Conservation (phyloP, 2,888 invertebrate species). For the Drosophila rellima region DNA sequence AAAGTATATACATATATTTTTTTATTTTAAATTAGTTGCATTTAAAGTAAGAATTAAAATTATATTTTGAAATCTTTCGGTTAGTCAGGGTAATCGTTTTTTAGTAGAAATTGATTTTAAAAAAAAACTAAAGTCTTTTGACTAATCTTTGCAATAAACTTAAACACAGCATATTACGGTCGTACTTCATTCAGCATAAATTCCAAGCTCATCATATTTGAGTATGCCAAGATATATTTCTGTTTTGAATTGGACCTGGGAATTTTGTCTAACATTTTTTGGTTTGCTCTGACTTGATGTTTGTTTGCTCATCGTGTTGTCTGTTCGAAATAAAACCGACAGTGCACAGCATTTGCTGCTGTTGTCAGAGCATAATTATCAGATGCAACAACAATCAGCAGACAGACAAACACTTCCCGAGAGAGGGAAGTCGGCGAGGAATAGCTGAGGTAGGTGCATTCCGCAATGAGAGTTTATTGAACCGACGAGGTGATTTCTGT, state of each 20-base stretch:
- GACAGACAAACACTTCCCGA: conserved; percentile 36
- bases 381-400: conserved; percentile 55
- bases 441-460: conserved; percentile 17
- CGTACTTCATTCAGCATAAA: background rate
- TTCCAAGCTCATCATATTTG: conserved; percentile 1
- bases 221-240: background rate
- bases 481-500: conserved; percentile 43
- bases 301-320: conserved; percentile 42
- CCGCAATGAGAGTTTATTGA: conserved; percentile 67
- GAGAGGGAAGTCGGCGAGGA: background rate
- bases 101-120: background rate
- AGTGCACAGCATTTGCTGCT: conserved; percentile 36
- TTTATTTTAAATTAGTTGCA: background rate
- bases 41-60: background rate
- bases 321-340: conserved; percentile 63
- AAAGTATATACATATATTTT: conserved; percentile 7
- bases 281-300: conserved; percentile 23
- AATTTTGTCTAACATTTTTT: conserved; percentile 26
- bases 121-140: background rate
- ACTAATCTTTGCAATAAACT: background rate
- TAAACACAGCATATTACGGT: background rate
- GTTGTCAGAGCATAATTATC: conserved; percentile 71
- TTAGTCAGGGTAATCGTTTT: background rate
- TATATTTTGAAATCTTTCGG: background rate
- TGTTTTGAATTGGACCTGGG: background rate